phyloP scores from a whole-genome alignment of 2,888 invertebrate species.

The Mongoloraphidia duomilia region DNA sequence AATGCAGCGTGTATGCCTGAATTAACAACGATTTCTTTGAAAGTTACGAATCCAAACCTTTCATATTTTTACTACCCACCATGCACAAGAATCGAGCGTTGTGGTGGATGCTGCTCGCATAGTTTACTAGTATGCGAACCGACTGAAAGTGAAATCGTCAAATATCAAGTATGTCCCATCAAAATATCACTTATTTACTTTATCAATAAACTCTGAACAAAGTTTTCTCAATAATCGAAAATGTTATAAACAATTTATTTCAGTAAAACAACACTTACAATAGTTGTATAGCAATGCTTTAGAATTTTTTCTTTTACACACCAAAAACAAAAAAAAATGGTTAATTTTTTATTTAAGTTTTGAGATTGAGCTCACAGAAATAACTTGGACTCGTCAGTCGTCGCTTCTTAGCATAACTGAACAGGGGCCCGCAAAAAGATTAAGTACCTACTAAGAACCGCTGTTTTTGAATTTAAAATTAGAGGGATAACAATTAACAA shows the following conservation, averaged over 20 bases:
- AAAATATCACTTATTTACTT: not conserved
- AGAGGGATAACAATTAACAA: too few species aligned
- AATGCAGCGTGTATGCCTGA: constrained; percentile 31
- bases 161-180: constrained; percentile 35
- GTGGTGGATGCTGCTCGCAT: constrained; percentile 56
- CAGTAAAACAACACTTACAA: too few species aligned
- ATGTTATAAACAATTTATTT: not conserved
- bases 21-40: constrained; percentile 29
- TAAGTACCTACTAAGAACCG: too few species aligned
- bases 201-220: not conserved
- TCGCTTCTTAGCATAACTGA: too few species aligned
- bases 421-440: too few species aligned
- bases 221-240: not conserved
- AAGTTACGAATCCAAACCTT: constrained; percentile 31
- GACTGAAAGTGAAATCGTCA: constrained; percentile 33
- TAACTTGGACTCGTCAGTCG: too few species aligned
- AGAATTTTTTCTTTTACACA: too few species aligned
- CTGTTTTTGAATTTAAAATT: too few species aligned
- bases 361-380: too few species aligned
- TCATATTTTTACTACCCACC: constrained; percentile 39
- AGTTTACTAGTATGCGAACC: constrained; percentile 49
- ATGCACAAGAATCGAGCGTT: constrained; percentile 52
- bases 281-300: too few species aligned
- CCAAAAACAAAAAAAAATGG: too few species aligned
- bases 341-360: too few species aligned